These are phyloP conservation scores for Saturnia japonica DNA, from an alignment of 2,888 invertebrate species.

Conservation along the genomic window DNA sequence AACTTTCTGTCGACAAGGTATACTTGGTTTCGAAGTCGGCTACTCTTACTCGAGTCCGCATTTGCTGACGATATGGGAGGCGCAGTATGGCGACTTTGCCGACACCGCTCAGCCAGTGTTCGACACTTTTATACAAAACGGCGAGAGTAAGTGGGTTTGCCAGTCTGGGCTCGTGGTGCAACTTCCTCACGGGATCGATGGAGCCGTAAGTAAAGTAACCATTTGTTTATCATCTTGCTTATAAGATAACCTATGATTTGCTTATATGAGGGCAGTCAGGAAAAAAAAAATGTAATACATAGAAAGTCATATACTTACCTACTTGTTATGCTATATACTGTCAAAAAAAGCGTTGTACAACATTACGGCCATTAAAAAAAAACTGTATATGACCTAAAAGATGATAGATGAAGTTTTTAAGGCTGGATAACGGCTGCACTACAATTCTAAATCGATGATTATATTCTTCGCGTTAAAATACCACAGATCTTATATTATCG, in stretches of 20 bases:
- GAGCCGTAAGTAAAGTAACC: constrained; percentile 60
- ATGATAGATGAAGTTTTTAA: no score
- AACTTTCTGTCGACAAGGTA: constrained; percentile 40
- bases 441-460: no score
- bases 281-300: neutral
- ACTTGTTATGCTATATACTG: neutral
- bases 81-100: constrained; percentile 93
- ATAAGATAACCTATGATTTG: neutral
- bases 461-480: no score
- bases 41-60: constrained; percentile 90
- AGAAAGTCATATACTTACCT: neutral
- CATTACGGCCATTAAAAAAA: no score
- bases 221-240: neutral
- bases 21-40: constrained; percentile 89
- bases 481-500: no score
- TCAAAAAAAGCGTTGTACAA: neutral
- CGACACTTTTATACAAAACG: constrained; percentile 84
- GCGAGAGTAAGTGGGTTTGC: constrained; percentile 91
- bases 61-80: constrained; percentile 90
- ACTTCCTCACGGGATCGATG: constrained; percentile 92
- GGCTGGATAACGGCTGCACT: no score
- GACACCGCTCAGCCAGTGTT: constrained; percentile 86
- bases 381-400: no score
- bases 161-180: constrained; percentile 90
- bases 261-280: neutral